Conservation (phyloP, 2,113 vertebrate species). For the Butorides virescens region DNA sequence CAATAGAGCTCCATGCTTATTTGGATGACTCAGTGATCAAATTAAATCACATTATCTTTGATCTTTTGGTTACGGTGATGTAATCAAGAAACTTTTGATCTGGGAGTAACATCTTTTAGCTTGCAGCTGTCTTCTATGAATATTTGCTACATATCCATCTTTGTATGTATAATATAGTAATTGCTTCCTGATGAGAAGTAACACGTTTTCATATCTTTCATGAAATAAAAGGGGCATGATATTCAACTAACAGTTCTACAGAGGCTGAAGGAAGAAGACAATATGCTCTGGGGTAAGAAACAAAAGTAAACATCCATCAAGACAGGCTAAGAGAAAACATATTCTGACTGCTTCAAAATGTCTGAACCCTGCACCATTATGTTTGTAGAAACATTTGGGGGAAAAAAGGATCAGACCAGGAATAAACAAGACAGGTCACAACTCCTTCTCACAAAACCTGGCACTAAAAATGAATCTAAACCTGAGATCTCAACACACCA, state of each 20-base stretch:
- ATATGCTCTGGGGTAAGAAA: not conserved
- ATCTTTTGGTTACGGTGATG: slow-evolving; percentile 61
- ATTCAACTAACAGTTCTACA: slow-evolving; percentile 31
- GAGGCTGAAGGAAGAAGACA: not conserved
- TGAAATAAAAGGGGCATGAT: slow-evolving; percentile 9
- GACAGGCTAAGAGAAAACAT: not conserved
- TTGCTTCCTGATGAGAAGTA: slow-evolving; percentile 42
- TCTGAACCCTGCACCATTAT: not conserved
- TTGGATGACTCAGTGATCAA: slow-evolving; percentile 57
- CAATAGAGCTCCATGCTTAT: slow-evolving; percentile 31
- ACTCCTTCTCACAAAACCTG: not conserved
- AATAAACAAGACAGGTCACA: not conserved
- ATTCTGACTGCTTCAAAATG: not conserved
- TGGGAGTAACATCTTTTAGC: slow-evolving; percentile 45
- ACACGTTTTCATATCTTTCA: not conserved
- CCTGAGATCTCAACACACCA: not conserved
- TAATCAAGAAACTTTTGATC: slow-evolving; percentile 59
- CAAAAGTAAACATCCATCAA: not conserved
- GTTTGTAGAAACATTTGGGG: not conserved
- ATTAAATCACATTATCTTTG: slow-evolving; percentile 61
- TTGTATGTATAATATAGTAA: slow-evolving; percentile 29
- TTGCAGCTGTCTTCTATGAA: slow-evolving; percentile 56
- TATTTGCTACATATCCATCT: slow-evolving; percentile 33
- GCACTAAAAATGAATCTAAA: not conserved
- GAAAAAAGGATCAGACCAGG: not conserved